Evolutionary conservation across 2,888 invertebrate genomes (phyloP).

Genomic region (Zhengitettix transpicula): DNA sequence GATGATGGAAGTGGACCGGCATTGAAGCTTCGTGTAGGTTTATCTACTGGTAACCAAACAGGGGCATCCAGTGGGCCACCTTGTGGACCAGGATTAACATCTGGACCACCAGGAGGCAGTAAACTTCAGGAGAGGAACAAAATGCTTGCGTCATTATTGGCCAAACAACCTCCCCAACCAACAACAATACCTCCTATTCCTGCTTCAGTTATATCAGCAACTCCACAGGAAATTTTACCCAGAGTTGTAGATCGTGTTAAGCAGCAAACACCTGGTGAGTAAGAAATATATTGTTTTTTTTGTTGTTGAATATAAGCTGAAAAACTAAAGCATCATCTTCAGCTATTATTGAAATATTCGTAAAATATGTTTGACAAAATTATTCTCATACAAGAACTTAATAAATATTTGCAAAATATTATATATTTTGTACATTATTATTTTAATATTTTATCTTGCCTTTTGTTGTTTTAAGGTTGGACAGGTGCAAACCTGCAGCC

Average conservation of each 20-base stretch:
- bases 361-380: no score
- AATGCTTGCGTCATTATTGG: conserved; percentile 68
- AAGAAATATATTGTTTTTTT: background rate
- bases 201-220: conserved; percentile 43
- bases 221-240: conserved; percentile 50
- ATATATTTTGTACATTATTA: no score
- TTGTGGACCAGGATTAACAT: background rate
- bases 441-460: background rate
- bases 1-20: conserved; percentile 29
- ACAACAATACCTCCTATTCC: conserved; percentile 46
- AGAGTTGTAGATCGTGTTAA: conserved; percentile 17
- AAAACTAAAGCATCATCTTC: no score
- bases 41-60: background rate
- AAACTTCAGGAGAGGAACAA: conserved; percentile 67
- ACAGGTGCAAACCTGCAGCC: conserved; percentile 15
- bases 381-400: no score
- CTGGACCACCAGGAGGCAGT: conserved; percentile 27
- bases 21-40: background rate
- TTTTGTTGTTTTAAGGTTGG: conserved; percentile 9
- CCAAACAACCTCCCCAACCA: conserved; percentile 50
- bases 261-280: conserved; percentile 10
- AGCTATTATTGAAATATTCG: no score
- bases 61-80: background rate
- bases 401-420: no score
- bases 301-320: no score